A percentile compares a stretch with the other conserved stretches of the same genome.
phyloP scores from a whole-genome alignment of 2,113 vertebrate species.

The Chaetodon trifascialis region DNA sequence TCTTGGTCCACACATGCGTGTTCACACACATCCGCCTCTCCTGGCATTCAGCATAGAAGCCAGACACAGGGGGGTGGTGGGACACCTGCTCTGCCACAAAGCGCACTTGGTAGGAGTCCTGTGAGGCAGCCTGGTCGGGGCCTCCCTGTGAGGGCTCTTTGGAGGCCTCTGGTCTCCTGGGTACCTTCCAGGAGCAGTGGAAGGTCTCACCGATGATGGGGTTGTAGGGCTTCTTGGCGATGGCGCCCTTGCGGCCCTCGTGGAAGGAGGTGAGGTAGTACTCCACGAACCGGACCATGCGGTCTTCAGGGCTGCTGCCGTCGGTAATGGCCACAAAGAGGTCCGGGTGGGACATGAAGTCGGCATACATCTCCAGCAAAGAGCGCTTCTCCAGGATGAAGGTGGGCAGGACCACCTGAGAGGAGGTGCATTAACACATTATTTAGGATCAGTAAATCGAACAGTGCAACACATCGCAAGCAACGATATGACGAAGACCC shows the following conservation, averaged over 20 bases:
- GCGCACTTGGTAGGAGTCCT: slow-evolving; percentile 88
- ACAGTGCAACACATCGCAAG: no score
- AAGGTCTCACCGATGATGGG: slow-evolving; percentile 98
- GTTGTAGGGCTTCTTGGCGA: slow-evolving; percentile 99
- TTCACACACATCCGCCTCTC: slow-evolving; percentile 96
- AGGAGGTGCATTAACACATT: not conserved
- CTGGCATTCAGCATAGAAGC: slow-evolving; percentile 96
- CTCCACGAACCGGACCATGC: slow-evolving; percentile 97
- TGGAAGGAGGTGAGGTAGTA: slow-evolving; percentile 99
- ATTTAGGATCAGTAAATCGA: not conserved
- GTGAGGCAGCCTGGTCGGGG: slow-evolving; percentile 40
- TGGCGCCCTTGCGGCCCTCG: slow-evolving; percentile 96
- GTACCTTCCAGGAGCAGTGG: slow-evolving; percentile 96
- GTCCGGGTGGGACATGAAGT: slow-evolving; percentile 98
- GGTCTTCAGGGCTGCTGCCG: slow-evolving; percentile 89
- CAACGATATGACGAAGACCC: not conserved
- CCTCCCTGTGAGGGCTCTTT: slow-evolving; percentile 41
- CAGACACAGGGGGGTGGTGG: slow-evolving; percentile 97
- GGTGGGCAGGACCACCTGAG: slow-evolving; percentile 97
- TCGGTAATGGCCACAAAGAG: slow-evolving; percentile 92
- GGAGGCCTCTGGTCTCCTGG: slow-evolving; percentile 72
- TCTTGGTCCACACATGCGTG: slow-evolving; percentile 98
- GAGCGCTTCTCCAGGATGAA: slow-evolving; percentile 99
- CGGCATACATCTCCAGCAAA: slow-evolving; percentile 97
- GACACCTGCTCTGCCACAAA: slow-evolving; percentile 98